Percentiles rank a stretch among this genome's conserved stretches.
These are phyloP conservation scores for Polydrusus pterygomalis DNA, from an alignment of 2,888 invertebrate species.

Conservation along the genomic window DNA sequence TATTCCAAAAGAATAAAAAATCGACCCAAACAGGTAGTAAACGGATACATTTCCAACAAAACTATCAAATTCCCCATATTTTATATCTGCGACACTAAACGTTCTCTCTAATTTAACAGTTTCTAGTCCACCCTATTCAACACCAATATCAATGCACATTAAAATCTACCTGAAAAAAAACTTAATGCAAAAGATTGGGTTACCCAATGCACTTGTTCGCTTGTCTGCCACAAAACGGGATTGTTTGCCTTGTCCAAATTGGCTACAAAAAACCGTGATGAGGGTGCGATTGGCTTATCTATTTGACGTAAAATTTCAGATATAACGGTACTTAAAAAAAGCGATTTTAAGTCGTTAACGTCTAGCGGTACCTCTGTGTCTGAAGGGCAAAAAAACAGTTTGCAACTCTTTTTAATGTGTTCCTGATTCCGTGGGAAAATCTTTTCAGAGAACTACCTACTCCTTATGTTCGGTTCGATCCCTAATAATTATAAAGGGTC, in stretches of 20 bases:
- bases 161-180: conserved; percentile 51
- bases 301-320: conserved; percentile 46
- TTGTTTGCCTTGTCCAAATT: conserved; percentile 54
- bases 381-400: conserved; percentile 45
- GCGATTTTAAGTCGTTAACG: conserved; percentile 34
- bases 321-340: conserved; percentile 48
- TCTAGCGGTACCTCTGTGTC: conserved; percentile 45
- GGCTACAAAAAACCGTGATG: conserved; percentile 47
- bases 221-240: conserved; percentile 40
- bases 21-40: not conserved
- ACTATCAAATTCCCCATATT: conserved; percentile 9
- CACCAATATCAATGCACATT: conserved; percentile 2
- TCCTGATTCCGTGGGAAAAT: conserved; percentile 52
- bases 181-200: conserved; percentile 49
- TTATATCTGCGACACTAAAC: conserved; percentile 26
- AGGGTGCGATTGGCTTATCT: conserved; percentile 53
- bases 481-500: conserved; percentile 44
- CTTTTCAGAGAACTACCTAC: conserved; percentile 29
- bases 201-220: conserved; percentile 51
- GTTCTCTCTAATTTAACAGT: conserved; percentile 13
- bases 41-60: conserved; percentile 1
- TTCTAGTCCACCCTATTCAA: conserved; percentile 35
- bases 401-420: conserved; percentile 53
- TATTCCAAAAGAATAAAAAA: not conserved
- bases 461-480: conserved; percentile 31